A percentile compares a stretch with the other conserved stretches of the same genome.
These are phyloP conservation scores for Drosophila cardini DNA, from an alignment of 1,140 invertebrate species.

Conservation along the genomic window DNA sequence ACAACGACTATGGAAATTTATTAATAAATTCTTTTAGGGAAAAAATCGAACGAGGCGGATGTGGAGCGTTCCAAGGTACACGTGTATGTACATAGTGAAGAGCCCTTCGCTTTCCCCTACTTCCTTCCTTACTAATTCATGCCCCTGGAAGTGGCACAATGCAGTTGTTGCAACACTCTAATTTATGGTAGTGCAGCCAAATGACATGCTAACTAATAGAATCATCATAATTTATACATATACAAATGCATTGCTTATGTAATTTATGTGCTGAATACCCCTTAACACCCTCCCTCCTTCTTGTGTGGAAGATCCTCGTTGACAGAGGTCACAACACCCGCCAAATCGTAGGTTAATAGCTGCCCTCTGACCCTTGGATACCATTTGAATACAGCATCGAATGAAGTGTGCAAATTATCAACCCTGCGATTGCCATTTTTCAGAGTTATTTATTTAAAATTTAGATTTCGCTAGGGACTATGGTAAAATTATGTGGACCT, in stretches of 20 bases:
- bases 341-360: conserved; percentile 59
- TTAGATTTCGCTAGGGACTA: background rate
- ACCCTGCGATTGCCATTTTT: background rate
- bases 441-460: conserved; percentile 5
- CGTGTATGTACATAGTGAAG: conserved; percentile 27
- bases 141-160: conserved; percentile 1
- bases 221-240: conserved; percentile 82
- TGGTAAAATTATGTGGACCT: background rate
- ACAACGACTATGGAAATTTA: conserved; percentile 66
- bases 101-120: background rate
- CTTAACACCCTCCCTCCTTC: conserved; percentile 4
- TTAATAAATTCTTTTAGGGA: conserved; percentile 67
- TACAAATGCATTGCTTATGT: conserved; percentile 65
- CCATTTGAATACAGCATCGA: conserved; percentile 60
- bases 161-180: conserved; percentile 69
- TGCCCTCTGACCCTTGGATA: conserved; percentile 44
- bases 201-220: conserved; percentile 82
- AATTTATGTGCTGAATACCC: conserved; percentile 61
- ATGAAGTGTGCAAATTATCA: background rate
- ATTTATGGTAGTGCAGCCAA: conserved; percentile 70
- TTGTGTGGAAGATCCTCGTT: conserved; percentile 49
- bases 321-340: conserved; percentile 72
- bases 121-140: background rate
- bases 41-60: conserved; percentile 28
- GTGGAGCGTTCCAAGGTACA: conserved; percentile 29